Evolutionary conservation across 2,888 invertebrate species (phyloP).

Genomic region (Gnatocerus cornutus): DNA sequence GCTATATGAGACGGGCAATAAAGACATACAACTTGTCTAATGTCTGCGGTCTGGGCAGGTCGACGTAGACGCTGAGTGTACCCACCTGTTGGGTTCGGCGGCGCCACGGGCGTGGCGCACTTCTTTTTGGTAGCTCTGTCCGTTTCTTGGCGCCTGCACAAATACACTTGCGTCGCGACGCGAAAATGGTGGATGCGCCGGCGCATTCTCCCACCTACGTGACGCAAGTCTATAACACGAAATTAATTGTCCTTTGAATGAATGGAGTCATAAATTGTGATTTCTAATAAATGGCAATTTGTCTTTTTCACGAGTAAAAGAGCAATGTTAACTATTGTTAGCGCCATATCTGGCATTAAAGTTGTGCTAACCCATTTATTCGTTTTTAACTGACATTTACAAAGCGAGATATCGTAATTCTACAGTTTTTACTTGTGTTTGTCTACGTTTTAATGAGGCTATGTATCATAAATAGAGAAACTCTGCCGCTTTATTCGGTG

Average conservation of each 20-base stretch:
- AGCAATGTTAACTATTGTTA: not conserved
- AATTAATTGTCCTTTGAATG: not conserved
- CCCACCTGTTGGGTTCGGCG: slow-evolving; percentile 69
- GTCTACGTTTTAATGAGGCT: too few species aligned
- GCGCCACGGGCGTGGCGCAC: slow-evolving; percentile 68
- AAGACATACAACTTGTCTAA: slow-evolving; percentile 43
- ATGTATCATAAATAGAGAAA: too few species aligned
- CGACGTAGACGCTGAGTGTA: slow-evolving; percentile 54
- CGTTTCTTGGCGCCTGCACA: slow-evolving; percentile 44
- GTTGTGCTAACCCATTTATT: not conserved
- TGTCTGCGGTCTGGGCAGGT: slow-evolving; percentile 47
- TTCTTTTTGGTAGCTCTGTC: slow-evolving; percentile 62
- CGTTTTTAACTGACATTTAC: not conserved
- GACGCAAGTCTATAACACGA: not conserved
- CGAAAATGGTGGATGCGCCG: not conserved
- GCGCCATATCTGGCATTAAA: slow-evolving; percentile 11
- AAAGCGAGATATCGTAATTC: too few species aligned
- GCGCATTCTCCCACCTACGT: not conserved
- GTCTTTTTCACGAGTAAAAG: not conserved
- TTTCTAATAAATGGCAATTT: slow-evolving; percentile 6
- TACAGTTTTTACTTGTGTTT: too few species aligned
- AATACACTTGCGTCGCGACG: not conserved
- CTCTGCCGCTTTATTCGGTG: too few species aligned
- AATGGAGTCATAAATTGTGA: not conserved
- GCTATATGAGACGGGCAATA: slow-evolving; percentile 48